A percentile compares a stretch with the other conserved stretches of the same genome.
These are phyloP conservation scores for Leucopternis melanops DNA, from an alignment of 2,113 vertebrate genomes.

Conservation along the genomic window DNA sequence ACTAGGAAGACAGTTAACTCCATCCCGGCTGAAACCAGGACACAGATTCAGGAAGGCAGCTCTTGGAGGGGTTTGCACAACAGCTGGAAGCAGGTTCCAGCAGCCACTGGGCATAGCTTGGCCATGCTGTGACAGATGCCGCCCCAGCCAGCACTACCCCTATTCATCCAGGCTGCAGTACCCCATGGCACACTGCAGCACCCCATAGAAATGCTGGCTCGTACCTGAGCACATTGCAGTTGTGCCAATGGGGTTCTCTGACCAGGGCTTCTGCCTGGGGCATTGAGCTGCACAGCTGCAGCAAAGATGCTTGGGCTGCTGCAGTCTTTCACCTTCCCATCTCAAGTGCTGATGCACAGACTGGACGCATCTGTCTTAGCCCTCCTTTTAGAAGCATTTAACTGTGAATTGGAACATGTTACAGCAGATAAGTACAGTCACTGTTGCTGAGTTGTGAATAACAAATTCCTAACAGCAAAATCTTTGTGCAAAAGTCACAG, in stretches of 20 bases:
- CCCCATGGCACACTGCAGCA: fast-evolving
- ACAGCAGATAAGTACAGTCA: not conserved
- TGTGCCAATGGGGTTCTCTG: fast-evolving
- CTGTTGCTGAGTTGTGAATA: not conserved
- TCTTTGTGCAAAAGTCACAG: not conserved
- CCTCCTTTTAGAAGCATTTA: not conserved
- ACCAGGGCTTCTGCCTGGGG: not conserved
- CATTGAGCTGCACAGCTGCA: fast-evolving
- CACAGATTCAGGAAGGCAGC: not conserved
- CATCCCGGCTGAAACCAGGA: too few relatives aligned
- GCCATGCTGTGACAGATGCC: not conserved
- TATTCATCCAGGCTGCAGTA: not conserved
- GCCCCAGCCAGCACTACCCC: fast-evolving
- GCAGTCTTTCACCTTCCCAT: not conserved
- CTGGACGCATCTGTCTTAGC: not conserved
- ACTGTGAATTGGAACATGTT: not conserved
- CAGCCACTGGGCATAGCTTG: not conserved
- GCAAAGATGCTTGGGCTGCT: not conserved
- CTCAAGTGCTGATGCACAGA: not conserved
- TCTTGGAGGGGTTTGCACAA: not conserved
- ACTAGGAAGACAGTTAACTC: too few relatives aligned
- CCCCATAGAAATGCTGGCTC: not conserved
- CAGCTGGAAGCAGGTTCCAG: not conserved
- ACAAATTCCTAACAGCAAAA: not conserved
- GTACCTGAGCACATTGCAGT: not conserved